These are phyloP conservation scores for Teleogryllus oceanicus DNA, from an alignment of 2,888 invertebrate genomes.

Conservation along the genomic window DNA sequence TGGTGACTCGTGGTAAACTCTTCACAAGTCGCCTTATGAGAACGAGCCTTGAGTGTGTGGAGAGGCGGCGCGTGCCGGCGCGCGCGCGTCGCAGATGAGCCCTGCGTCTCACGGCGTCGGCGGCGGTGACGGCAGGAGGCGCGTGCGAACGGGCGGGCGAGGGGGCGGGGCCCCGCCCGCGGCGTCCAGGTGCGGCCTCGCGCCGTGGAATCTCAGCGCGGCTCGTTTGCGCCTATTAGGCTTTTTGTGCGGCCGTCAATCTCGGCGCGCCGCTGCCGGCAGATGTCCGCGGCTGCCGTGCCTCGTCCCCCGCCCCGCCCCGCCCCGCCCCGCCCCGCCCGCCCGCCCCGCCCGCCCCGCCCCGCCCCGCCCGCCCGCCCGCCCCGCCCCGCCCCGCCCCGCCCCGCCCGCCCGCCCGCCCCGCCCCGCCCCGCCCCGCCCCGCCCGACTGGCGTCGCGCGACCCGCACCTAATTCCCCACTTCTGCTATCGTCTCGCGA, in stretches of 20 bases:
- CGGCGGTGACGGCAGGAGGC: no score
- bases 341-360: no score
- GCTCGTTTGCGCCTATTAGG: conserved; percentile 18
- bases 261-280: not conserved
- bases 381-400: not conserved
- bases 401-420: not conserved
- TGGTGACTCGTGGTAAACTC: no score
- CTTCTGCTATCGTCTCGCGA: not conserved
- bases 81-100: no score
- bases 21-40: no score
- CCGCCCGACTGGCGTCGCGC: not conserved
- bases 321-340: not conserved
- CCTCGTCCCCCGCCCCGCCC: not conserved
- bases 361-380: not conserved
- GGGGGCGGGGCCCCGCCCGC: not conserved
- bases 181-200: not conserved
- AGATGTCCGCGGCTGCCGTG: not conserved
- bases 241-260: conserved; percentile 1
- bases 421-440: not conserved
- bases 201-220: not conserved
- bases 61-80: no score
- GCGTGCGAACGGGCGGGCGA: no score
- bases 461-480: not conserved
- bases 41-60: no score
- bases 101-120: no score